A percentile compares a stretch with the other conserved stretches of the same genome.
phyloP scores from a whole-genome alignment of 2,888 invertebrate genomes.

The Andrena camellia region DNA sequence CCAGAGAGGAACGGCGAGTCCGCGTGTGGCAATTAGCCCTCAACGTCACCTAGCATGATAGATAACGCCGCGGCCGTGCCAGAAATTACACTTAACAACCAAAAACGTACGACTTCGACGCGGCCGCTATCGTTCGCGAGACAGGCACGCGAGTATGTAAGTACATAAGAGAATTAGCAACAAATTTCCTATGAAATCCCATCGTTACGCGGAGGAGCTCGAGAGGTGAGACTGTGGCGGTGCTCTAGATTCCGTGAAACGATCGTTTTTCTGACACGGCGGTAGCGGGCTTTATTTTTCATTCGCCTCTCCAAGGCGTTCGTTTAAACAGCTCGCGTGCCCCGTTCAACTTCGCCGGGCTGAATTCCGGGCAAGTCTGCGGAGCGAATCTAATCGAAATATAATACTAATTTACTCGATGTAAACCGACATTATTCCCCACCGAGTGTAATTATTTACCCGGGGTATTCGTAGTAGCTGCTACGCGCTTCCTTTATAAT shows the following conservation, averaged over 20 bases:
- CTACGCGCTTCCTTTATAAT: slow-evolving; percentile 48
- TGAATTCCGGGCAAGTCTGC: slow-evolving; percentile 16
- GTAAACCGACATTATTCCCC: slow-evolving; percentile 31
- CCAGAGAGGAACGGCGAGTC: neutral
- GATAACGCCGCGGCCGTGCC: slow-evolving; percentile 31
- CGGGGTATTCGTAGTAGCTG: slow-evolving; percentile 24
- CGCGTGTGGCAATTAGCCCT: slow-evolving; percentile 27
- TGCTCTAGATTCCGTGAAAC: neutral
- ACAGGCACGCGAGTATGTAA: neutral
- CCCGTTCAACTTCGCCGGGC: neutral
- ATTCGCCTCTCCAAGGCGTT: neutral
- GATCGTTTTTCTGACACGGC: neutral
- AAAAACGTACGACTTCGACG: slow-evolving; percentile 14
- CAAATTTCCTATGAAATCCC: neutral
- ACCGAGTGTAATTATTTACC: slow-evolving; percentile 46
- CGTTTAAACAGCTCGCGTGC: slow-evolving; percentile 24
- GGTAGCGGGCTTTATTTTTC: neutral
- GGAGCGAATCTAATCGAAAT: slow-evolving; percentile 51
- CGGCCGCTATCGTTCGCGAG: neutral
- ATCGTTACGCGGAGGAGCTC: neutral
- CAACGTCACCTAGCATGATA: slow-evolving; percentile 2
- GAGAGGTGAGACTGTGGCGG: neutral
- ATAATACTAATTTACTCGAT: slow-evolving; percentile 55
- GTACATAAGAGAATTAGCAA: neutral
- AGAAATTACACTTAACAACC: slow-evolving; percentile 28